Conservation (phyloP, 2,888 invertebrate genomes). For the Chymomyza caudatula region DNA sequence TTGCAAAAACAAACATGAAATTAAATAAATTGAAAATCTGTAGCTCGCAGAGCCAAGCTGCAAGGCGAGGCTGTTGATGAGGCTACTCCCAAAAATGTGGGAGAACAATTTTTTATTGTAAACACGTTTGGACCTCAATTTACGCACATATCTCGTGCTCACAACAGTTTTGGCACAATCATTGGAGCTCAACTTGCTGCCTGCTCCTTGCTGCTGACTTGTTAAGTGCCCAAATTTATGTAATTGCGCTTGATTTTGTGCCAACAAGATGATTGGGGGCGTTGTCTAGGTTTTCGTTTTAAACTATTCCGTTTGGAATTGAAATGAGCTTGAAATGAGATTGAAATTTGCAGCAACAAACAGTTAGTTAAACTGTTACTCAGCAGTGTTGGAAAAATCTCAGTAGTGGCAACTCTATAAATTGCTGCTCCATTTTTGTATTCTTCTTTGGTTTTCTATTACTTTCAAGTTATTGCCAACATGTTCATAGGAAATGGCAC, state of each 20-base stretch:
- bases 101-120: not conserved
- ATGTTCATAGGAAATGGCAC: not conserved
- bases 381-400: not conserved
- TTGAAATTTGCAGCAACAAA: slow-evolving; percentile 19
- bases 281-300: not conserved
- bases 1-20: slow-evolving; percentile 62
- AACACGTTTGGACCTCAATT: slow-evolving; percentile 1
- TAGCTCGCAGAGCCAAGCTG: not conserved
- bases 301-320: slow-evolving; percentile 17
- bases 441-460: not conserved
- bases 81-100: not conserved
- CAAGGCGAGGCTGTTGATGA: not conserved
- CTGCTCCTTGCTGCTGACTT: slow-evolving; percentile 12
- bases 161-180: slow-evolving; percentile 10
- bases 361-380: not conserved
- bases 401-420: slow-evolving; percentile 18
- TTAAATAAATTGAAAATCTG: slow-evolving; percentile 61
- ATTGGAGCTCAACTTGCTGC: not conserved
- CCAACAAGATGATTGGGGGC: slow-evolving; percentile 22
- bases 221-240: slow-evolving; percentile 48
- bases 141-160: not conserved
- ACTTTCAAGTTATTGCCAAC: not conserved
- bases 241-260: slow-evolving; percentile 41
- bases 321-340: slow-evolving; percentile 26
- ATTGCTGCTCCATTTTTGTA: not conserved